Percentiles rank a stretch among this genome's conserved stretches.
Evolutionary conservation across 1,140 invertebrate species (phyloP).

Genomic region (Pseudoatta argentina): DNA sequence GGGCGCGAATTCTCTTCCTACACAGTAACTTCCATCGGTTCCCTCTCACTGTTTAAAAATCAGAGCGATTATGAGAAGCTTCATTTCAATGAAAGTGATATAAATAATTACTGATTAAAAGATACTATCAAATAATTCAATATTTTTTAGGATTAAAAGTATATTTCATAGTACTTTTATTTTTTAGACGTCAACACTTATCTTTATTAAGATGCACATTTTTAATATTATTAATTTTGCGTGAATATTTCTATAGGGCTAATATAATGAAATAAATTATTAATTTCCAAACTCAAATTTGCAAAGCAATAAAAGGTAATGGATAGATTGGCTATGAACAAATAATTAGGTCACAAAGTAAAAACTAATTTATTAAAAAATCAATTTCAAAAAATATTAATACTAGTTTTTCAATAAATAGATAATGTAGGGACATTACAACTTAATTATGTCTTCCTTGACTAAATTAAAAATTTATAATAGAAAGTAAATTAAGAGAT

Average conservation of each 20-base stretch:
- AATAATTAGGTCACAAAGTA: too few species aligned
- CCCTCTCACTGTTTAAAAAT: slow-evolving; percentile 26
- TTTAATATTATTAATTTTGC: slow-evolving; percentile 2
- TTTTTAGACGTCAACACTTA: background rate
- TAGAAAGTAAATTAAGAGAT: too few species aligned
- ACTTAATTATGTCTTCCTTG: too few species aligned
- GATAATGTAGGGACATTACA: too few species aligned
- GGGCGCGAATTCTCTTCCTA: slow-evolving; percentile 46
- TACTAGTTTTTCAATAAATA: too few species aligned
- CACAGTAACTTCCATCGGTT: background rate
- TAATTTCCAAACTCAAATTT: too few species aligned
- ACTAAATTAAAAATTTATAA: too few species aligned
- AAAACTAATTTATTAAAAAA: too few species aligned
- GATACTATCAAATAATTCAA: slow-evolving; percentile 12
- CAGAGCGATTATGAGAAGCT: background rate
- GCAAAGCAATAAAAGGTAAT: too few species aligned
- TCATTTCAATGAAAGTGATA: background rate
- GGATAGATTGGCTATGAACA: too few species aligned
- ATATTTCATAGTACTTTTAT: background rate
- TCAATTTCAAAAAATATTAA: too few species aligned
- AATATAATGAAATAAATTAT: background rate
- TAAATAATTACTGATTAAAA: background rate
- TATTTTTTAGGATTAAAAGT: background rate
- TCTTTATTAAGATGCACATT: background rate
- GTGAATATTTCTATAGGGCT: background rate